A percentile compares a stretch with the other conserved stretches of the same genome.
phyloP scores from a whole-genome alignment of 1,140 invertebrate genomes.

The Drosophila orena region DNA sequence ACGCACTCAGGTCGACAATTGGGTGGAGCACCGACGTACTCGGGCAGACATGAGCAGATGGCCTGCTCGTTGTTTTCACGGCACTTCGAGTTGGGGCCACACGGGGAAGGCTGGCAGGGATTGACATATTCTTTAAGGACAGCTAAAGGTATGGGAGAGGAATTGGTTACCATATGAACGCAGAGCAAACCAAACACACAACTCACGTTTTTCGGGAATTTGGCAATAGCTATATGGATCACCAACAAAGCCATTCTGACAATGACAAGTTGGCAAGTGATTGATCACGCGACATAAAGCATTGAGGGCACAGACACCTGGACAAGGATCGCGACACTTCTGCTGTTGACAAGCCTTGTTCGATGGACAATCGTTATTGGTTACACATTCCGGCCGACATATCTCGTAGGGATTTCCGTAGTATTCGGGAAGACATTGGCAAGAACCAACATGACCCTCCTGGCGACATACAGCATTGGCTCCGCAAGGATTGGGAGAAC shows the following conservation, averaged over 20 bases:
- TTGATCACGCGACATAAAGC: slow-evolving; percentile 89
- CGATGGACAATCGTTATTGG: slow-evolving; percentile 89
- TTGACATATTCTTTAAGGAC: slow-evolving; percentile 86
- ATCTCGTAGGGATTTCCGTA: slow-evolving; percentile 89
- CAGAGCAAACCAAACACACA: neutral
- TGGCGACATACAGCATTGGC: slow-evolving; percentile 92
- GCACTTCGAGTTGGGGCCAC: slow-evolving; percentile 88
- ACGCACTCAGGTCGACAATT: slow-evolving; percentile 91
- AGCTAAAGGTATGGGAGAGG: slow-evolving; percentile 36
- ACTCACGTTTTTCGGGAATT: slow-evolving; percentile 86
- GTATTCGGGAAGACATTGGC: slow-evolving; percentile 90
- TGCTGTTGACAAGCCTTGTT: slow-evolving; percentile 91
- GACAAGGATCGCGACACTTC: slow-evolving; percentile 92
- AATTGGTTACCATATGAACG: slow-evolving; percentile 87
- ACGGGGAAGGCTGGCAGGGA: slow-evolving; percentile 88
- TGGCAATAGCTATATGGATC: slow-evolving; percentile 88
- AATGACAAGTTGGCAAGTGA: slow-evolving; percentile 90
- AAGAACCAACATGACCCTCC: slow-evolving; percentile 87
- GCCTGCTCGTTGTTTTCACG: slow-evolving; percentile 87
- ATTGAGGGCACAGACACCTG: slow-evolving; percentile 90
- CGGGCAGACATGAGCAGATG: slow-evolving; percentile 90
- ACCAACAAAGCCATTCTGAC: slow-evolving; percentile 88
- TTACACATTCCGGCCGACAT: slow-evolving; percentile 91
- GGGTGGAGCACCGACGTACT: slow-evolving; percentile 90
- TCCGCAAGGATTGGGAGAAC: slow-evolving; percentile 87